Percentiles rank a stretch among this genome's conserved stretches.
Evolutionary conservation across 2,888 invertebrate species (phyloP).

Genomic region (Acleris cristana): DNA sequence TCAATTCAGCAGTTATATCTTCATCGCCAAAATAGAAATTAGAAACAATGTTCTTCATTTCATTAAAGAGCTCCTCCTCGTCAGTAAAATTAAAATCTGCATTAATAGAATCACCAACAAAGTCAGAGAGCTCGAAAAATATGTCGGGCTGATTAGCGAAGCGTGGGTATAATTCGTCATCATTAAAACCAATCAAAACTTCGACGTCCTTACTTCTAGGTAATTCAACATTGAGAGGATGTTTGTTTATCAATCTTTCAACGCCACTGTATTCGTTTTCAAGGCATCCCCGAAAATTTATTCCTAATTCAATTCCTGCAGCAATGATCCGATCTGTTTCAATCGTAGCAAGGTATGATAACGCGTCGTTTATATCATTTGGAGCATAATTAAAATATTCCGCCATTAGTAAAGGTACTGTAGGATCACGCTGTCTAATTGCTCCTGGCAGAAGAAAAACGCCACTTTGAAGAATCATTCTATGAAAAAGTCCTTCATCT

Average conservation of each 20-base stretch:
- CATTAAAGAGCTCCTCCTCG: conserved; percentile 39
- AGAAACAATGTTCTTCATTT: conserved; percentile 41
- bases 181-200: conserved; percentile 27
- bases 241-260: conserved; percentile 12
- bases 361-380: conserved; percentile 2
- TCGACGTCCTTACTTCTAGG: conserved; percentile 16
- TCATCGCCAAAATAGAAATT: conserved; percentile 48
- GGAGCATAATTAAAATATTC: conserved; percentile 9
- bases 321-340: conserved; percentile 15
- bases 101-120: conserved; percentile 34
- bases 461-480: conserved; percentile 31
- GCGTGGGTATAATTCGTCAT: neutral
- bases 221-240: conserved; percentile 17
- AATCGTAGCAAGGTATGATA: conserved; percentile 7
- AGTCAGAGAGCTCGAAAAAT: neutral
- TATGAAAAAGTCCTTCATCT: conserved; percentile 15
- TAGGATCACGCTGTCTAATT: neutral
- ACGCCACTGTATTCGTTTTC: conserved; percentile 27
- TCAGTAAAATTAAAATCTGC: conserved; percentile 36
- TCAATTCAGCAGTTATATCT: conserved; percentile 43
- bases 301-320: neutral
- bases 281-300: conserved; percentile 23
- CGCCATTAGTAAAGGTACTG: conserved; percentile 17
- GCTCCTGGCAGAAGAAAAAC: neutral
- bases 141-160: neutral